phyloP scores from a whole-genome alignment of 1,140 invertebrate species.

The Drosophila serrata region DNA sequence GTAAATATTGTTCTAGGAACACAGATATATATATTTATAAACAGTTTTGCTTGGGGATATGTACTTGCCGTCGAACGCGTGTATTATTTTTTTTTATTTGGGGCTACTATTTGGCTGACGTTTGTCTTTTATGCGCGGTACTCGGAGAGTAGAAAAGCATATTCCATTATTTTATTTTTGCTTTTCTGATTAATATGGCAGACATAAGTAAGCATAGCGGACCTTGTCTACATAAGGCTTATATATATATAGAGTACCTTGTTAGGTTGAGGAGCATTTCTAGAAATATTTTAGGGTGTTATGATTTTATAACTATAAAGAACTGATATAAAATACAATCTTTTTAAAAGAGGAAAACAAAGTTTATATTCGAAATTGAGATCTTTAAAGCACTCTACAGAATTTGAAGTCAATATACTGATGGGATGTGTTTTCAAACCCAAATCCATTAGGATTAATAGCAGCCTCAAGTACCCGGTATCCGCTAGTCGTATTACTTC shows the following conservation, averaged over 20 bases:
- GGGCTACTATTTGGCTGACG: conserved; percentile 68
- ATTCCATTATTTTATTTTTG: conserved; percentile 1
- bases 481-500: conserved; percentile 36
- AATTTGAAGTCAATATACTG: not conserved
- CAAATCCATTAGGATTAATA: conserved; percentile 11
- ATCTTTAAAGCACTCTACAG: not conserved
- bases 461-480: conserved; percentile 39
- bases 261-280: conserved; percentile 2
- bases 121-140: conserved; percentile 61
- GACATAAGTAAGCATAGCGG: not conserved
- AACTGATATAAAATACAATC: no score
- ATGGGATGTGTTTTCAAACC: not conserved
- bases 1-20: conserved; percentile 45
- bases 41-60: conserved; percentile 56
- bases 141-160: conserved; percentile 24
- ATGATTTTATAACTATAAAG: not conserved
- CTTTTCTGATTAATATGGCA: conserved; percentile 2
- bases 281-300: not conserved
- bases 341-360: not conserved
- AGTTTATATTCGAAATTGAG: not conserved
- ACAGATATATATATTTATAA: conserved; percentile 38
- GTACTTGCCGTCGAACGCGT: conserved; percentile 61
- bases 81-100: conserved; percentile 44
- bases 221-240: conserved; percentile 16
- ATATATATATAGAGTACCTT: conserved; percentile 10